Conservation (phyloP, 1,140 invertebrate species). For the Dryas iulia region DNA sequence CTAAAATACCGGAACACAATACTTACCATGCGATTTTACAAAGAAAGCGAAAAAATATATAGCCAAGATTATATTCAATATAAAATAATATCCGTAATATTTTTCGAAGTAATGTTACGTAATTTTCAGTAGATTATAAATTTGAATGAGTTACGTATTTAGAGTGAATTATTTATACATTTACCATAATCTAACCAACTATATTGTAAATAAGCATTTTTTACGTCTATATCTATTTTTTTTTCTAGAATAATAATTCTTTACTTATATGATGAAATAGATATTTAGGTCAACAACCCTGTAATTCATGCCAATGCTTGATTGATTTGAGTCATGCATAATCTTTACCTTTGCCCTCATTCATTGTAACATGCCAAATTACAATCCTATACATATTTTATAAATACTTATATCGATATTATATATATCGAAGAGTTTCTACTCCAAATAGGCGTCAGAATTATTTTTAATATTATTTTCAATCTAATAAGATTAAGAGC, state of each 20-base stretch:
- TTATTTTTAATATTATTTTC: neutral
- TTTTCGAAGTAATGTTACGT: no score
- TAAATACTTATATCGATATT: neutral
- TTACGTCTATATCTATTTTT: no score
- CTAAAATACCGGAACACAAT: slow-evolving; percentile 75
- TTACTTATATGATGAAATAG: no score
- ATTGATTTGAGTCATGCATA: neutral
- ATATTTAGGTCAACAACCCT: no score
- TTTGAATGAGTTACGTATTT: no score
- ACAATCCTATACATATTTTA: neutral
- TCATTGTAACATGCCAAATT: neutral
- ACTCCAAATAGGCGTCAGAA: neutral
- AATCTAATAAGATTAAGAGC: slow-evolving; percentile 6
- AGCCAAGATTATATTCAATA: no score
- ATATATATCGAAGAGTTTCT: neutral
- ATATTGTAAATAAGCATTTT: no score
- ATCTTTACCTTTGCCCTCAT: neutral
- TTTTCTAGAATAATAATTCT: no score
- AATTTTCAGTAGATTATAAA: no score
- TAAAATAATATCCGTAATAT: no score
- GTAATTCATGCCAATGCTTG: neutral
- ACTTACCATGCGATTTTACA: neutral
- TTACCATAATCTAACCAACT: no score
- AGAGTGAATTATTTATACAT: no score
- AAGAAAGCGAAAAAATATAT: neutral